Evolutionary conservation across 2,888 invertebrate genomes (phyloP), one percentile per base, ranked within the genome.

Genomic region (Uloborus plumipes): DNA sequence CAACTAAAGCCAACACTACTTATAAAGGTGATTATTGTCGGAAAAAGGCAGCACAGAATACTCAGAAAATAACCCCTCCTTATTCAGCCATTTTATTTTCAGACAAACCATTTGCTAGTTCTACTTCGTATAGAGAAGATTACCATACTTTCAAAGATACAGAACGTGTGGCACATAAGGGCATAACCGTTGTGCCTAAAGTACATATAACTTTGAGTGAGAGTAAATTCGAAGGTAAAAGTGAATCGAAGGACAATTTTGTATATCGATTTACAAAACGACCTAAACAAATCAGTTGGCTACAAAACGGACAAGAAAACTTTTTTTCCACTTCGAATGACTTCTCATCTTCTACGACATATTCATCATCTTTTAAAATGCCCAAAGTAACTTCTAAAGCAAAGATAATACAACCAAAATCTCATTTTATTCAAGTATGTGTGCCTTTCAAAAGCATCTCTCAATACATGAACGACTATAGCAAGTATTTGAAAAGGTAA

Each of bases 391-490:
- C 15, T 55, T 20, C 50, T 16, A 55, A 65, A 73, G 49, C 62
- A 51, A 18, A 59, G 47, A 18, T 13, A 4, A 49, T n/a, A 13
- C 51, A 15, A n/a, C 67, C 53, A 22, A 73, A 80, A 31, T 50
- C 47, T 20, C 49, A 62, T 18, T 55, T 73, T 4, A 0, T 15
- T 22, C 51, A 39, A 7, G 14, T 58, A 65, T 11, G 15, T 26
- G 73, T 47, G 4, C 18, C 50, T 1, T 80, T 73, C 49, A 53
- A 67, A 9, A 11, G 55, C 16, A 49, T 50, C 22, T 67, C 79
- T n/a, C 73, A 73, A 20, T 80, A 80, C 15, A 59, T 47, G 47
- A 47, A 49, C 47, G 79, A 80, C 31, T 80, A 53, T 18, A 61
- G 67, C 53, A 66, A 39, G 9, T 39, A 39, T 39, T 9, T 39